Percentiles rank a stretch among this genome's conserved stretches.
Evolutionary conservation across 92 coral and sea anemone species (phyloP).

Genomic region (Ricordea florida): DNA sequence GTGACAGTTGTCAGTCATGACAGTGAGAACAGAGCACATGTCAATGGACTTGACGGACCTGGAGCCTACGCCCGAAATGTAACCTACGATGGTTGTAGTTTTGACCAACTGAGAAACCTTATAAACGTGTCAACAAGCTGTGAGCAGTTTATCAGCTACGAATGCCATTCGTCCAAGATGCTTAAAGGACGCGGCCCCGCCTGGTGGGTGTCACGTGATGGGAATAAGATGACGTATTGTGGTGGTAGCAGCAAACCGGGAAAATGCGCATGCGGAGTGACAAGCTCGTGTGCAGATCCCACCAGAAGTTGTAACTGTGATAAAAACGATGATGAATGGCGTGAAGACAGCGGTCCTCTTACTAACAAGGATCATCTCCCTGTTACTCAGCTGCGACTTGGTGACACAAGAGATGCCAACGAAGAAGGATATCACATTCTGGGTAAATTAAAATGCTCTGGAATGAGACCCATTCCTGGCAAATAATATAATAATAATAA

Average conservation of each 20-base stretch:
- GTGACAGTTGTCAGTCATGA: constrained; percentile 38
- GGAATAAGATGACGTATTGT: background rate
- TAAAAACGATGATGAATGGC: background rate
- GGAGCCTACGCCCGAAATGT: background rate
- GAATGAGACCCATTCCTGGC: too few species aligned
- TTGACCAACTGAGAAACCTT: background rate
- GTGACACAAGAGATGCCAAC: background rate
- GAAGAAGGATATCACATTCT: background rate
- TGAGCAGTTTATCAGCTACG: constrained; percentile 2
- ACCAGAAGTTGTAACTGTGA: background rate
- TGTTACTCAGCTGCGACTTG: background rate
- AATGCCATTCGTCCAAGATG: background rate
- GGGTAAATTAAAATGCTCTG: background rate
- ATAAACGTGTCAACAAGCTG: background rate
- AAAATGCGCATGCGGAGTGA: constrained; percentile 2
- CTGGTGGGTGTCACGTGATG: constrained; percentile 25
- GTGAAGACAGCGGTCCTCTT: constrained; percentile 5
- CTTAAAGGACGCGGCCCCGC: background rate
- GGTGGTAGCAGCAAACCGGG: too few species aligned
- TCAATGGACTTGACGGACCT: background rate
- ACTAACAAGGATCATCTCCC: background rate
- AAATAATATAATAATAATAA: too few species aligned
- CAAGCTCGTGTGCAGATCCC: background rate
- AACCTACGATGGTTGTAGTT: background rate
- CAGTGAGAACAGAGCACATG: constrained; percentile 5